Evolutionary conservation across 2,888 invertebrate species (phyloP).

Genomic region (Melolontha melolontha): DNA sequence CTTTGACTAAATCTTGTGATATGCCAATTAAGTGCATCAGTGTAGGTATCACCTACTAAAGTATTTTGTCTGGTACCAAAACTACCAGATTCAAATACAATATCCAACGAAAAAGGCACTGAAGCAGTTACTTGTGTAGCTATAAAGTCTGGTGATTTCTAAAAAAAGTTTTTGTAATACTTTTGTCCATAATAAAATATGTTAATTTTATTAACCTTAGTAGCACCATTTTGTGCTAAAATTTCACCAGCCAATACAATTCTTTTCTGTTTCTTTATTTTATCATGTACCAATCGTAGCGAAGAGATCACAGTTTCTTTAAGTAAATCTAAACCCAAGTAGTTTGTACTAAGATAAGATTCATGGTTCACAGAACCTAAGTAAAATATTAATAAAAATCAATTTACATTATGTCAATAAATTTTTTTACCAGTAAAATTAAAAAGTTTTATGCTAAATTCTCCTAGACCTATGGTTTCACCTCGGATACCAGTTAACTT

Average conservation of each 20-base stretch:
- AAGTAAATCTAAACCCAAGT: constrained; percentile 77
- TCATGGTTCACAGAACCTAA: constrained; percentile 75
- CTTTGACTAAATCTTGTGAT: constrained; percentile 76
- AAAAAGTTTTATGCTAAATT: constrained; percentile 75
- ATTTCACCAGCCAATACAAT: constrained; percentile 75
- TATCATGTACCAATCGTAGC: constrained; percentile 72
- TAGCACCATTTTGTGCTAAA: constrained; percentile 63
- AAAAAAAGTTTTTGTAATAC: constrained; percentile 49
- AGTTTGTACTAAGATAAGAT: constrained; percentile 79
- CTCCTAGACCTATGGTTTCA: constrained; percentile 80
- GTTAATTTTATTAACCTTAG: constrained; percentile 53
- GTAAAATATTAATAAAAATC: constrained; percentile 28
- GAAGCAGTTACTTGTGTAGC: constrained; percentile 82
- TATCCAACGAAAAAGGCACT: constrained; percentile 85
- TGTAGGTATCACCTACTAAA: constrained; percentile 75
- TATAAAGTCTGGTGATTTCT: constrained; percentile 79
- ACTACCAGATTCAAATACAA: constrained; percentile 84
- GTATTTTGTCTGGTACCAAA: constrained; percentile 69
- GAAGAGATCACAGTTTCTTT: constrained; percentile 82
- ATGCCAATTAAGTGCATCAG: constrained; percentile 72
- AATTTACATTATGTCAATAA: neutral
- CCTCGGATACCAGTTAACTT: constrained; percentile 76
- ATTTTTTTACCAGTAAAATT: constrained; percentile 62
- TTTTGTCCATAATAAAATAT: neutral
- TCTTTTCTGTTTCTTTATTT: constrained; percentile 66